Base-by-base conservation (phyloP, 2,888 invertebrate species). In the Lutraria lutraria region DNA sequence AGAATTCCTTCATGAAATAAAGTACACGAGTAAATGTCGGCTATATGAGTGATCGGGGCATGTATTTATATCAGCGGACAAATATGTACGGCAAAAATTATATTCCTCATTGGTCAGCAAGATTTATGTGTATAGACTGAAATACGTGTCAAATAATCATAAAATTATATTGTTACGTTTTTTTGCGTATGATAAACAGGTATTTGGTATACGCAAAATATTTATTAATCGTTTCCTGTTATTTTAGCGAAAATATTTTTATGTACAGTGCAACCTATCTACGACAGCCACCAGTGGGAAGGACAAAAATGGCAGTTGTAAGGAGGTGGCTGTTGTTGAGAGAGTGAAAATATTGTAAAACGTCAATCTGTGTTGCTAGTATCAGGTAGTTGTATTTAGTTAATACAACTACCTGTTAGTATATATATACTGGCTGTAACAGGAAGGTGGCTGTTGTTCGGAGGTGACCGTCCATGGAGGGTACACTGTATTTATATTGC, bases 11-110 rank as follows among this genome's bases (percentile, higher is more conserved):
- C 0, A 68, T n/a, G 63, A 25, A 13, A 25, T 21, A 60, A 60
- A n/a, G 60, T 15, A 60, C 25, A 25, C 13, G 2, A 12, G n/a
- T 8, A 25, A n/a, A 68, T 68, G 63, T 25, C 25, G n/a, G 0
- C 63, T 21, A 10, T 43, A 43, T 43, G 43, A 43, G 43, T 43
- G 43, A 43, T 43, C 43, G 43, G 8, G 43, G 8, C 43, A 2
- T 43, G 43, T 4, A 4, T 4, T 43, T 8, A 8, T 60, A 68
- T 68, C 25, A 25, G n/a, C 10, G 63, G 25, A 19, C 52, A 52
- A 52, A 81, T n/a, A 52, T 54, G 81, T n/a, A 29, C 76, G 79
- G 8, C 43, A 84, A 84, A 85, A 85, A 85, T 16, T 72, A 52
- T 54, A 54, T 43, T 79, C 31, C 21, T 52, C 79, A 19, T 53